Base-by-base conservation (phyloP, 2,797 vertebrate genomes). In the Sebastes vulpes region DNA sequence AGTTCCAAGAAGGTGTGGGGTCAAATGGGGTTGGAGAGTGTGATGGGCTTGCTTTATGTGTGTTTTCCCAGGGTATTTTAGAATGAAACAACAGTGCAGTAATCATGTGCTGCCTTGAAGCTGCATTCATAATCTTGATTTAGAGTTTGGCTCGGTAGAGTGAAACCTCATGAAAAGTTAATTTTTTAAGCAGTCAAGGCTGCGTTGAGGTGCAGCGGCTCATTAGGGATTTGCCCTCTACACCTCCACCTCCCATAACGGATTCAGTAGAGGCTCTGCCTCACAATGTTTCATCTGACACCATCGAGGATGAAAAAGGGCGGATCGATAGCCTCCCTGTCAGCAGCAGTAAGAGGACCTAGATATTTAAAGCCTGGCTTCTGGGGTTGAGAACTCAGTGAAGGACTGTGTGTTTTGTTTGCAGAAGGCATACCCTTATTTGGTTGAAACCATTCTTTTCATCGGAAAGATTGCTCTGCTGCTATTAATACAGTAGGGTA, bases 381-480 rank as follows among this genome's bases (percentile, higher is more conserved):
- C 63, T 79, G 64, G 35, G 68, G 71, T 76, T 77, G 67, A 86
- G 83, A 88, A 76, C 50, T 72, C 46, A 32, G 58, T 35, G 48
- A 32, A 20, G 60, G 46, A 66, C 64, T 81, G 32, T 81, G 75
- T 93, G 87, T 89, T 93, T 89, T 89, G 81, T 90, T 91, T 93
- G 85, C 76, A 81, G 73, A 87, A 83, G 48, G 61, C 71, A 86
- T 84, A 65, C 20, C 94, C 93, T 91, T 95, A 93, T 95, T 94
- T 93, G 92, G 94, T 79, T 75, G 68, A 79, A 89, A 75, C 16
- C 25, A 77, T 81, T 81, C 11, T 83, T 80, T 89, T 85, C 48
- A 75, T 86, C 69, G 78, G 83, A 73, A 80, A 73, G 67, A 87
- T 77, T 77, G 46, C 64, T 79, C 52, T 64, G 81, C 42, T 83